Percentiles rank a stretch among this genome's conserved stretches.
phyloP scores from a whole-genome alignment of 2,113 vertebrate species.

The Cyprinodon brontotheroides region DNA sequence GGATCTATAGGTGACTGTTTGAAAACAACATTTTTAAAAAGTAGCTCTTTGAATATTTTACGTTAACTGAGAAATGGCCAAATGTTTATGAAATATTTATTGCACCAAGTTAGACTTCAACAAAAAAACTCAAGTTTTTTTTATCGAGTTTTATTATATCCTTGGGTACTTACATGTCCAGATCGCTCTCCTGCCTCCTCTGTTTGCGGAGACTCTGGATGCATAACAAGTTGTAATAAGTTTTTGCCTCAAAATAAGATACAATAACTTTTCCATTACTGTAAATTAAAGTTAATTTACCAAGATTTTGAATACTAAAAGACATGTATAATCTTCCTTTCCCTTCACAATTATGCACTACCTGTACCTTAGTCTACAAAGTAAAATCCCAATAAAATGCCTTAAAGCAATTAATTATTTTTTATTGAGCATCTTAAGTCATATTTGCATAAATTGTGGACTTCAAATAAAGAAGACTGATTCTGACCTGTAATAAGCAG shows the following conservation, averaged over 20 bases:
- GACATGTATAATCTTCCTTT: background rate
- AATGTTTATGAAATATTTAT: background rate
- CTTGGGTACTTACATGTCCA: slow-evolving; percentile 47
- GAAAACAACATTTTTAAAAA: background rate
- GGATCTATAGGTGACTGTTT: background rate
- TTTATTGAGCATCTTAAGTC: background rate
- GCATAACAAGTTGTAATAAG: slow-evolving; percentile 1
- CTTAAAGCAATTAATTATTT: background rate
- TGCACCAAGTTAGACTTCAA: background rate
- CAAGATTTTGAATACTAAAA: background rate
- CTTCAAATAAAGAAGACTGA: background rate
- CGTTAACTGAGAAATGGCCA: background rate
- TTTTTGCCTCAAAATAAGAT: background rate
- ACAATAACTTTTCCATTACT: background rate
- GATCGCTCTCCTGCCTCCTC: slow-evolving; percentile 59
- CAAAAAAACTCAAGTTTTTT: background rate
- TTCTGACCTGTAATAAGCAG: slow-evolving; percentile 43
- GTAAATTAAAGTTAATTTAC: background rate
- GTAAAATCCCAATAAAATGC: background rate
- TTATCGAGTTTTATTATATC: too few species aligned
- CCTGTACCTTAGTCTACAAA: too few species aligned
- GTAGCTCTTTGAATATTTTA: background rate
- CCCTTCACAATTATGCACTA: background rate
- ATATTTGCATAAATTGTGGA: background rate
- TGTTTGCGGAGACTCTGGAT: slow-evolving; percentile 46